These are phyloP conservation scores for Mya arenaria DNA, from an alignment of 1,140 invertebrate genomes.

Conservation along the genomic window DNA sequence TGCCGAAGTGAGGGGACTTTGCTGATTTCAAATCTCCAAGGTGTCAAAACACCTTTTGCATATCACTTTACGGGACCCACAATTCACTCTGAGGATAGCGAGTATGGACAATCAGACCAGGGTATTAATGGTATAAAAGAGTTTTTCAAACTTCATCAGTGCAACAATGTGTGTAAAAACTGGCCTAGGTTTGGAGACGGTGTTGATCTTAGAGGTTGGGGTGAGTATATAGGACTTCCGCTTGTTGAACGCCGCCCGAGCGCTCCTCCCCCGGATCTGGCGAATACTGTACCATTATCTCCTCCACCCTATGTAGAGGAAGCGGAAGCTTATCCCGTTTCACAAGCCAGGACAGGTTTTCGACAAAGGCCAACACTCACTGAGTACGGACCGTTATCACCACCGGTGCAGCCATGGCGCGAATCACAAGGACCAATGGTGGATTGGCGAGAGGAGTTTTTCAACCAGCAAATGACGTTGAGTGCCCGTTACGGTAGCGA, in stretches of 20 bases:
- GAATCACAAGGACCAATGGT: neutral
- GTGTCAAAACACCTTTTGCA: constrained; percentile 9
- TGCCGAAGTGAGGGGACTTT: constrained; percentile 43
- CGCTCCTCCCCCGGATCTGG: constrained; percentile 2
- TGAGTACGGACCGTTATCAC: neutral
- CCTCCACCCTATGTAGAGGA: constrained; percentile 31
- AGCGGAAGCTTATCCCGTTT: neutral
- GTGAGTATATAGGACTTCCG: constrained; percentile 21
- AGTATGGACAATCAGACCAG: constrained; percentile 36
- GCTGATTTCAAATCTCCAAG: constrained; percentile 49
- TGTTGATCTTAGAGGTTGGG: constrained; percentile 45
- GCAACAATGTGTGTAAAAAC: constrained; percentile 48
- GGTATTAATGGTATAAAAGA: constrained; percentile 51
- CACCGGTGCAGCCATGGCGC: neutral
- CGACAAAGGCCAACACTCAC: neutral
- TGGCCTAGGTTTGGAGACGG: constrained; percentile 53
- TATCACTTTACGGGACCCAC: constrained; percentile 48
- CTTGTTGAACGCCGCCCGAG: neutral
- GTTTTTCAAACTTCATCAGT: constrained; percentile 54
- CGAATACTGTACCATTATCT: neutral
- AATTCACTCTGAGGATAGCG: constrained; percentile 46
- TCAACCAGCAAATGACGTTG: constrained; percentile 13
- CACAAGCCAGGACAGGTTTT: neutral
- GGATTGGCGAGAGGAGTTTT: constrained; percentile 39
- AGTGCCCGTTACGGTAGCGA: neutral